These are phyloP conservation scores for Odontamblyopus rebecca DNA, from an alignment of 2,797 vertebrate species.

Conservation along the genomic window DNA sequence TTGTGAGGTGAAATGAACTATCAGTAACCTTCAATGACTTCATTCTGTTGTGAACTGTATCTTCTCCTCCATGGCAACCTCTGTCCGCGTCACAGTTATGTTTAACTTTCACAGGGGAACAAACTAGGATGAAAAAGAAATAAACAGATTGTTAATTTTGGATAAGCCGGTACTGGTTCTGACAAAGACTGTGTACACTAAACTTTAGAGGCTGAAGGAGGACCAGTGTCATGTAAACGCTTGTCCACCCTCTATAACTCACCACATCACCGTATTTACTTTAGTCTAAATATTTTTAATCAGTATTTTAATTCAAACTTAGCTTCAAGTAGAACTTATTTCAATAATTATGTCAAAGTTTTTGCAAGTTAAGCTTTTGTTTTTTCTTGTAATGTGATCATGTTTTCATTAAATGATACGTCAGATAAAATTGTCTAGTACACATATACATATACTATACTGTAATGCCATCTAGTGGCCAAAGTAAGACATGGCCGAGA, in stretches of 20 bases:
- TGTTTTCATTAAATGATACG: background rate
- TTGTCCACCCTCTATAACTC: background rate
- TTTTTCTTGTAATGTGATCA: background rate
- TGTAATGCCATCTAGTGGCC: conserved; percentile 52
- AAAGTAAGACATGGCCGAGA: background rate
- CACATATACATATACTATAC: background rate
- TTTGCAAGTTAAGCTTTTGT: background rate
- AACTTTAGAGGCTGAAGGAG: conserved; percentile 10
- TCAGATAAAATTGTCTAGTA: background rate
- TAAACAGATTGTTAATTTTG: conserved; percentile 54
- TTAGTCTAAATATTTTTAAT: conserved; percentile 34
- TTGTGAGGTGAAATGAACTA: background rate
- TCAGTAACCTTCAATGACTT: background rate
- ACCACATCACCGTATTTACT: conserved; percentile 25
- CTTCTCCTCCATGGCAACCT: conserved; percentile 37
- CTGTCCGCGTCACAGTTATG: conserved; percentile 21
- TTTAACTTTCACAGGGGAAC: conserved; percentile 33
- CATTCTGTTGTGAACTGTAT: conserved; percentile 34
- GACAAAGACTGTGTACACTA: conserved; percentile 39
- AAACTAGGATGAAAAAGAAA: conserved; percentile 41
- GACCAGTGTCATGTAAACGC: conserved; percentile 4
- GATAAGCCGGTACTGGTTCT: conserved; percentile 40
- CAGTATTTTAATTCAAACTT: background rate
- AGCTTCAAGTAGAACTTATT: too few species aligned
- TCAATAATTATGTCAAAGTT: background rate